Conservation (phyloP, 2,888 invertebrate species). For the Andrena bucephala region DNA sequence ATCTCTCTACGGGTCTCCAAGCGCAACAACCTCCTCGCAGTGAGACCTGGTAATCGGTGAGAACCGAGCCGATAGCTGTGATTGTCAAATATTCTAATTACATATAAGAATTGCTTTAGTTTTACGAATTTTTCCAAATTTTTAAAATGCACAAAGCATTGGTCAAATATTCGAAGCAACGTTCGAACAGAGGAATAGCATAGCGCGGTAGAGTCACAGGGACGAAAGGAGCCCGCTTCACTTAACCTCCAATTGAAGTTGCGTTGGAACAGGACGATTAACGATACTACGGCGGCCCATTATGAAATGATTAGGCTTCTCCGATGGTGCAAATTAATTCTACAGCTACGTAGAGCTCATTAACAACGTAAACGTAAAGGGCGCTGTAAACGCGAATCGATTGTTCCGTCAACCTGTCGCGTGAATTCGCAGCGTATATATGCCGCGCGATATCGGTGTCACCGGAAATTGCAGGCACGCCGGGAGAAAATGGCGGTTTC, state of each 20-base stretch:
- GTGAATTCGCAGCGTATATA: not conserved
- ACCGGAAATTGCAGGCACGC: not conserved
- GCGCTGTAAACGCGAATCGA: constrained; percentile 5
- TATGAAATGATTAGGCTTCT: constrained; percentile 22
- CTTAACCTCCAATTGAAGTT: constrained; percentile 6
- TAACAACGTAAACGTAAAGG: not conserved
- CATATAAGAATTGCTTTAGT: too few species aligned
- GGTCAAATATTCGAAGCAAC: too few species aligned
- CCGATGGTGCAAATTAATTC: constrained; percentile 30
- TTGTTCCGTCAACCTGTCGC: not conserved
- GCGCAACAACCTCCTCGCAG: too few species aligned
- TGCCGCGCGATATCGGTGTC: not conserved
- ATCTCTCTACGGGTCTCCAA: too few species aligned
- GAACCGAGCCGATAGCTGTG: too few species aligned
- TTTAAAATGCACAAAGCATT: too few species aligned
- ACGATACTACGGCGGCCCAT: constrained; percentile 18
- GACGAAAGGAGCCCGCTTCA: not conserved
- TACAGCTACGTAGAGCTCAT: constrained; percentile 11
- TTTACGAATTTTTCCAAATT: too few species aligned
- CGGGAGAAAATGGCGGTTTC: not conserved
- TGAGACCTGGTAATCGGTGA: too few species aligned
- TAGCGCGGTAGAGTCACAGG: not conserved
- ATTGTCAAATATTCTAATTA: too few species aligned
- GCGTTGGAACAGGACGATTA: constrained; percentile 19
- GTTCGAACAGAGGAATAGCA: too few species aligned